Percentiles rank a stretch among this genome's conserved stretches.
phyloP scores from a whole-genome alignment of 2,113 vertebrate genomes.

The Pipra filicauda region DNA sequence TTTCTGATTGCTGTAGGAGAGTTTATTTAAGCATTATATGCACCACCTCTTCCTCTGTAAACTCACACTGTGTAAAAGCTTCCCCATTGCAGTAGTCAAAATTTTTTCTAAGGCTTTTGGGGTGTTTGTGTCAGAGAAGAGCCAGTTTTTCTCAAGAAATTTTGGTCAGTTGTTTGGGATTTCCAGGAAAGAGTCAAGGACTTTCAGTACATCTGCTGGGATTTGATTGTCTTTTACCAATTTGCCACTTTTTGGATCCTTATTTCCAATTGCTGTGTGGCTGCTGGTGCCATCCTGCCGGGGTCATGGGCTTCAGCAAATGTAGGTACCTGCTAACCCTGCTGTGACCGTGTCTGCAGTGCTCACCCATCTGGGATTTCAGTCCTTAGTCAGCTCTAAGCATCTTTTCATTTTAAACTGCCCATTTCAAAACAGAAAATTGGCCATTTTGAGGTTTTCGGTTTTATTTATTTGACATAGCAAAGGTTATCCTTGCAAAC shows the following conservation, averaged over 20 bases:
- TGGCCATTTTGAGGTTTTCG: background rate
- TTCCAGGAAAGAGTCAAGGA: background rate
- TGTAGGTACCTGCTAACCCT: background rate
- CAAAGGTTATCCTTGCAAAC: background rate
- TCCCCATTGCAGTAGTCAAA: background rate
- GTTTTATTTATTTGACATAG: background rate
- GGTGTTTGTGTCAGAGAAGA: background rate
- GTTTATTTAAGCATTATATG: background rate
- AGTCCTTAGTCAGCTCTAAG: background rate
- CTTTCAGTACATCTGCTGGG: background rate
- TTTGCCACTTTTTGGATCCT: background rate
- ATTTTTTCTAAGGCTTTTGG: background rate
- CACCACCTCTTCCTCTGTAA: background rate
- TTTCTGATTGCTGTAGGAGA: background rate
- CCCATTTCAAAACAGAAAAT: background rate
- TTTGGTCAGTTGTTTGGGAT: background rate
- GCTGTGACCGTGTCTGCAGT: background rate
- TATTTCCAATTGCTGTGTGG: background rate
- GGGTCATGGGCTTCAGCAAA: background rate
- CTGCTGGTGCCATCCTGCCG: background rate
- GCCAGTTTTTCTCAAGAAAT: background rate
- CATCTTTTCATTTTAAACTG: background rate
- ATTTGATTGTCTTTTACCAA: background rate
- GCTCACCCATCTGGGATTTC: background rate
- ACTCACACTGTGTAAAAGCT: background rate